Evolutionary conservation across 2,888 invertebrate species (phyloP).

Genomic region (Celastrina argiolus): DNA sequence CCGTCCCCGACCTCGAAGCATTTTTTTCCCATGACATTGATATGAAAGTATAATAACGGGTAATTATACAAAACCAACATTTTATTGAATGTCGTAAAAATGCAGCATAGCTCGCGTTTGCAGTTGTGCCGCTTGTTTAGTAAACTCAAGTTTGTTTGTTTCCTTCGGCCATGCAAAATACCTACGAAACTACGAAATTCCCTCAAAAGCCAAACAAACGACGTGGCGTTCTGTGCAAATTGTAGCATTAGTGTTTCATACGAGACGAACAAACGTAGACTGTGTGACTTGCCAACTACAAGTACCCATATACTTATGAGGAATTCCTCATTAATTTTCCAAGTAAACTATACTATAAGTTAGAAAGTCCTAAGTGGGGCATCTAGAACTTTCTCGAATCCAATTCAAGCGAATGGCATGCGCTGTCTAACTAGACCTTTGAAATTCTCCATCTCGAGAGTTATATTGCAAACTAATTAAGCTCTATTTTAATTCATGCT

Average conservation of each 20-base stretch:
- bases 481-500: too few relatives aligned
- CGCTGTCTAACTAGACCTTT: background rate
- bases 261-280: background rate
- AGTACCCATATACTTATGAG: background rate
- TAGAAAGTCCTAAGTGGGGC: background rate
- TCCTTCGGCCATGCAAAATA: background rate
- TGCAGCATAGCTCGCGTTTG: background rate
- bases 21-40: too few relatives aligned
- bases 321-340: conserved; percentile 5
- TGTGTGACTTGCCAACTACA: background rate
- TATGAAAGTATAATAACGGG: too few relatives aligned
- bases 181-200: background rate
- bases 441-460: background rate
- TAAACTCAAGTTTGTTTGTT: background rate
- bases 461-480: background rate
- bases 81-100: background rate
- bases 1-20: too few relatives aligned
- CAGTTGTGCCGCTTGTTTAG: background rate
- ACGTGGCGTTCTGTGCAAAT: background rate
- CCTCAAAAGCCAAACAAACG: background rate
- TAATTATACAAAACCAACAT: background rate
- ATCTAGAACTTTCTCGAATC: background rate
- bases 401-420: background rate
- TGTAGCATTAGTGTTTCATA: background rate
- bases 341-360: background rate